phyloP scores from a whole-genome alignment of 2,113 vertebrate genomes.

The Hippotragus niger region DNA sequence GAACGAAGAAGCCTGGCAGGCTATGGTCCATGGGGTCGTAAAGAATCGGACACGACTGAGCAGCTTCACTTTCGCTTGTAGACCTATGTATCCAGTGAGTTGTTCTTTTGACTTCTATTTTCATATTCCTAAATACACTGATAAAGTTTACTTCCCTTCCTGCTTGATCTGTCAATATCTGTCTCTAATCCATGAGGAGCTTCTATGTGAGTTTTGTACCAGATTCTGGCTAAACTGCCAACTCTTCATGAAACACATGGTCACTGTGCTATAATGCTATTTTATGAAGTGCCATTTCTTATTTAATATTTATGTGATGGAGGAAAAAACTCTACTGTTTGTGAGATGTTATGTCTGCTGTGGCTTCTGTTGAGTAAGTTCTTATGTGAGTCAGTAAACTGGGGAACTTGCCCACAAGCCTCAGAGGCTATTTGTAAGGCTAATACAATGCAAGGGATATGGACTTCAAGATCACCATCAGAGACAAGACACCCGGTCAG shows the following conservation, averaged over 20 bases:
- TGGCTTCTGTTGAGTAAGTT: neutral
- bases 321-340: neutral
- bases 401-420: neutral
- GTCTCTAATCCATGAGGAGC: neutral
- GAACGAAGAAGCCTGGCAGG: no score
- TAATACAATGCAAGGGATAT: neutral
- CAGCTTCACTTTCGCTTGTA: neutral
- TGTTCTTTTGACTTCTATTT: neutral
- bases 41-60: no score
- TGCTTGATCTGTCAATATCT: neutral
- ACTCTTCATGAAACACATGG: neutral
- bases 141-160: neutral
- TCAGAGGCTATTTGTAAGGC: neutral
- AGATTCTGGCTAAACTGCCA: neutral
- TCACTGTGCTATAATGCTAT: neutral
- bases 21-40: no score
- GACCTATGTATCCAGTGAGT: neutral
- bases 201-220: neutral
- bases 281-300: neutral
- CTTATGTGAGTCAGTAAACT: neutral
- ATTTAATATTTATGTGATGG: neutral
- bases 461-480: neutral
- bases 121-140: neutral
- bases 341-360: neutral
- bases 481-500: neutral